Evolutionary conservation across 2,888 invertebrate species (phyloP).

Genomic region (Melinaea marsaeus): DNA sequence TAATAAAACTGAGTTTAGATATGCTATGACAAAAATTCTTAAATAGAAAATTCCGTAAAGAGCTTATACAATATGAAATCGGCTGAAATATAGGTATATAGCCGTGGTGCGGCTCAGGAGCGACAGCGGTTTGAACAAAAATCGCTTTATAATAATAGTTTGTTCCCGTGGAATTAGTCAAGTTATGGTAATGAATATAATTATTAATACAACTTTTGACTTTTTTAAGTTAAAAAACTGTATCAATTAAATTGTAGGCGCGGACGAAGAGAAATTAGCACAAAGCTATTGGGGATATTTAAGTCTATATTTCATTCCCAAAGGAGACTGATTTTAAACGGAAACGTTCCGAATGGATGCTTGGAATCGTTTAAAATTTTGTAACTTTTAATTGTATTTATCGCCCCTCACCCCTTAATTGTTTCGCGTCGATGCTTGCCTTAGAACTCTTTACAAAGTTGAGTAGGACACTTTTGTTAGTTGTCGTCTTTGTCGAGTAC

Average conservation of each 20-base stretch:
- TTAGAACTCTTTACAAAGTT: conserved; percentile 23
- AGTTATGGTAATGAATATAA: neutral
- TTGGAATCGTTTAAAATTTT: conserved; percentile 31
- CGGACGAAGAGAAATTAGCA: conserved; percentile 21
- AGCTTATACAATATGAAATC: conserved; percentile 27
- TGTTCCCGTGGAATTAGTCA: neutral
- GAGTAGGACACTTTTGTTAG: conserved; percentile 27
- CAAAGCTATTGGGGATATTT: conserved; percentile 21
- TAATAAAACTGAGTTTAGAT: conserved; percentile 21
- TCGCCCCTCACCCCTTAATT: conserved; percentile 24
- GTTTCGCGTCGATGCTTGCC: conserved; percentile 28
- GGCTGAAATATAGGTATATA: conserved; percentile 8
- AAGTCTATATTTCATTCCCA: conserved; percentile 14
- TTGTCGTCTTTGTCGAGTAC: conserved; percentile 29
- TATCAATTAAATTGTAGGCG: conserved; percentile 8
- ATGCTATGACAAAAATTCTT: conserved; percentile 19
- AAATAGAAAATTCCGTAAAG: conserved; percentile 23
- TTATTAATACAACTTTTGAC: neutral
- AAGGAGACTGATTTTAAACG: conserved; percentile 19
- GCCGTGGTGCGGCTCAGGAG: neutral
- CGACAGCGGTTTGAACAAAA: neutral
- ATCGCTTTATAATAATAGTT: neutral
- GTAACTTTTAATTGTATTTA: conserved; percentile 39
- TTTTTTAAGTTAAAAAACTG: neutral
- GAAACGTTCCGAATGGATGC: conserved; percentile 26